Evolutionary conservation across 2,113 vertebrate genomes (phyloP).

Genomic region (Callithrix jacchus): DNA sequence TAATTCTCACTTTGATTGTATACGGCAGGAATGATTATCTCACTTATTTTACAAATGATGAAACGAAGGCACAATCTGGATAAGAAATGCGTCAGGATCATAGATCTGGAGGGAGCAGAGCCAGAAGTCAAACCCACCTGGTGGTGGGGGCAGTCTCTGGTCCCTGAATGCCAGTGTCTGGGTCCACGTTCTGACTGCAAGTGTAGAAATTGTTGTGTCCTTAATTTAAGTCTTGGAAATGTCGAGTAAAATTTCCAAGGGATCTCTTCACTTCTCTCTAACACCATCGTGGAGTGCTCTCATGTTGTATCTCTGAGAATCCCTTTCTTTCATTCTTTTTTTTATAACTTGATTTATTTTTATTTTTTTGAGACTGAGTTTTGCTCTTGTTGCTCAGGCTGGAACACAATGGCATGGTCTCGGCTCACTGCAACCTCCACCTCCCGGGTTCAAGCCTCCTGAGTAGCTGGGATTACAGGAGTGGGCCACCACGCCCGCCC

Average conservation of each 20-base stretch:
- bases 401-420: no score
- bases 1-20: not conserved
- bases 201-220: not conserved
- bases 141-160: not conserved
- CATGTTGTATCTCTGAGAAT: not conserved
- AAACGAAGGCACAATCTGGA: not conserved
- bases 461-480: no score
- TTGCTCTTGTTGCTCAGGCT: no score
- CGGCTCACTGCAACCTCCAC: no score
- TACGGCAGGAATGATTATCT: not conserved
- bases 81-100: not conserved
- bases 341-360: no score
- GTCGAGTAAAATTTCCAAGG: not conserved
- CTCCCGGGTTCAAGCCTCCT: no score
- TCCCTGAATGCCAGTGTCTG: not conserved
- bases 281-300: not conserved
- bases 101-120: not conserved
- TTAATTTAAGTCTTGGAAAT: not conserved
- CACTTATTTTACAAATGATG: not conserved
- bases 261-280: not conserved
- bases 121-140: not conserved
- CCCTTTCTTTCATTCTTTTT: not conserved
- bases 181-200: not conserved
- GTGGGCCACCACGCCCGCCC: rapidly evolving
- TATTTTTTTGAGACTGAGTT: no score